Percentiles rank a stretch among this genome's conserved stretches.
phyloP scores from a whole-genome alignment of 1,140 invertebrate genomes.

The Portunus trituberculatus region DNA sequence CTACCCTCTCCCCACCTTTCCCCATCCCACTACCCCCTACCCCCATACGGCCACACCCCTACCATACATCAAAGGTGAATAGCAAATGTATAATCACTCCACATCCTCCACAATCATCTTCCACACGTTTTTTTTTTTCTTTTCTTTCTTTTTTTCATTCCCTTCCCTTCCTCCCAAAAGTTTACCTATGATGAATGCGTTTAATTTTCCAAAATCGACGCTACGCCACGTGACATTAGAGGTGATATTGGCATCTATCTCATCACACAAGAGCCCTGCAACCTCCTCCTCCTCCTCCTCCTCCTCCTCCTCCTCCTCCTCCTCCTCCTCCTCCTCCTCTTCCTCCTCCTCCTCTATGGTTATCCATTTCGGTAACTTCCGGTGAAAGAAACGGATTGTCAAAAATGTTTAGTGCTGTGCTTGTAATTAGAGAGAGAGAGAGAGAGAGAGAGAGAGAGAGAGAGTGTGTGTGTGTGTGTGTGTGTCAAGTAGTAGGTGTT shows the following conservation, averaged over 20 bases:
- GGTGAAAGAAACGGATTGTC: constrained; percentile 44
- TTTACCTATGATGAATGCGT: background rate
- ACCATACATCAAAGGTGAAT: background rate
- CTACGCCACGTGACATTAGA: background rate
- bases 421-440: constrained; percentile 30
- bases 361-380: constrained; percentile 44
- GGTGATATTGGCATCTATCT: constrained; percentile 36
- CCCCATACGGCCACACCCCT: no score
- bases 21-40: no score
- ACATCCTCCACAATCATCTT: background rate
- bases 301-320: no score
- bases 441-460: background rate
- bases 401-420: constrained; percentile 32
- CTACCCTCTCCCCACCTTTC: no score
- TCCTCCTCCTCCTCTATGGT: background rate
- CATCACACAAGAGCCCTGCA: background rate
- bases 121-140: no score
- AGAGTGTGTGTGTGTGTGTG: constrained; percentile 9
- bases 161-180: background rate
- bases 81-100: background rate
- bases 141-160: no score
- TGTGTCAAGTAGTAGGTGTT: background rate
- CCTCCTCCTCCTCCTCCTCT: background rate
- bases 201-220: constrained; percentile 13
- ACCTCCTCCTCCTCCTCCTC: background rate